phyloP scores from a whole-genome alignment of 1,140 invertebrate genomes.

The Aphaenogaster floridana region DNA sequence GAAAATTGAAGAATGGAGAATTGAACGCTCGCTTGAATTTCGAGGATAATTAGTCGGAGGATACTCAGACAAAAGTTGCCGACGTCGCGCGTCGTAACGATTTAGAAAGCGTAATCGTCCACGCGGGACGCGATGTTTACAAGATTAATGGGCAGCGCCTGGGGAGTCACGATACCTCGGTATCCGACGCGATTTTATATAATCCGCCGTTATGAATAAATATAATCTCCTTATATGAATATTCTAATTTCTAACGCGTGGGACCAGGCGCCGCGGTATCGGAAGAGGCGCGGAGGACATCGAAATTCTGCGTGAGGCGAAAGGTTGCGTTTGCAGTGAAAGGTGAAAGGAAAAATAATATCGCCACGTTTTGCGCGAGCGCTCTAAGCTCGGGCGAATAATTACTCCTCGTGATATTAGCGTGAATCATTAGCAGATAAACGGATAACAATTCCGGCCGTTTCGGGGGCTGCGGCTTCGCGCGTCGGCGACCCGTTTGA shows the following conservation, averaged over 20 bases:
- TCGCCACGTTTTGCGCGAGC: slow-evolving; percentile 1
- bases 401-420: slow-evolving; percentile 20
- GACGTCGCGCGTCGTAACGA: slow-evolving; percentile 29
- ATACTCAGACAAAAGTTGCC: slow-evolving; percentile 9
- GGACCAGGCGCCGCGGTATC: not conserved
- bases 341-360: slow-evolving; percentile 73
- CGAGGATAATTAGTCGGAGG: not conserved
- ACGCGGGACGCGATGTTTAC: slow-evolving; percentile 39
- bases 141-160: slow-evolving; percentile 46
- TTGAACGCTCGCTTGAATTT: not conserved
- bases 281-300: slow-evolving; percentile 36
- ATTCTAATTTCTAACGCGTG: slow-evolving; percentile 40
- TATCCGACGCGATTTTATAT: slow-evolving; percentile 36
- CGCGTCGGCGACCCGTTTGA: not conserved
- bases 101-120: slow-evolving; percentile 51
- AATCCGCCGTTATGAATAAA: not conserved
- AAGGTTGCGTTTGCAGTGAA: slow-evolving; percentile 73
- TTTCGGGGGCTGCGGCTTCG: not conserved
- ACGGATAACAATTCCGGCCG: not conserved
- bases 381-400: slow-evolving; percentile 13
- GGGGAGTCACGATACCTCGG: not conserved
- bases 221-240: slow-evolving; percentile 28
- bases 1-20: not conserved
- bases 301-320: slow-evolving; percentile 62
- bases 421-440: slow-evolving; percentile 20